Evolutionary conservation across 2,113 vertebrate species (phyloP).

Genomic region (Gyps fulvus): DNA sequence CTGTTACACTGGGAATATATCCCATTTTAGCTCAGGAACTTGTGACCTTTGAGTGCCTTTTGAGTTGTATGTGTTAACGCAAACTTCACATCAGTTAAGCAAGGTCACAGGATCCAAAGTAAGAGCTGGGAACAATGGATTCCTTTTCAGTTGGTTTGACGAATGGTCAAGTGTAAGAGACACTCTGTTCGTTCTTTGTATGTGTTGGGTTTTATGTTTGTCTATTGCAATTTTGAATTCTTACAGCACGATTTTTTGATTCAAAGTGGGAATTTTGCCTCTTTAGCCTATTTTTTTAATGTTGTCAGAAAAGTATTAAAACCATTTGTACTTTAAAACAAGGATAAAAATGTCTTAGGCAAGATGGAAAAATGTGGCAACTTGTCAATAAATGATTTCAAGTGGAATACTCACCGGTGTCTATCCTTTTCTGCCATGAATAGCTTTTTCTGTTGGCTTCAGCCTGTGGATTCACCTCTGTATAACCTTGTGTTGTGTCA

Average conservation of each 20-base stretch:
- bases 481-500: neutral
- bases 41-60: slow-evolving; percentile 74
- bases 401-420: neutral
- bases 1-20: slow-evolving; percentile 22
- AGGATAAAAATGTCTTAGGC: neutral
- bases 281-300: slow-evolving; percentile 46
- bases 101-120: slow-evolving; percentile 35
- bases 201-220: neutral
- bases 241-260: neutral
- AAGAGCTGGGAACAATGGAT: slow-evolving; percentile 47
- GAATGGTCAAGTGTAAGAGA: neutral
- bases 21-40: slow-evolving; percentile 72
- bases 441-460: neutral
- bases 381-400: slow-evolving; percentile 38
- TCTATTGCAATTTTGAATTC: neutral
- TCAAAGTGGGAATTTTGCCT: neutral
- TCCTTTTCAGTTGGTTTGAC: neutral
- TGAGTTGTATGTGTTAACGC: slow-evolving; percentile 23
- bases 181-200: neutral
- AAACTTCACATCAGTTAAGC: slow-evolving; percentile 38
- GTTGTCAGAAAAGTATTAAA: slow-evolving; percentile 10
- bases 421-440: neutral
- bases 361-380: neutral
- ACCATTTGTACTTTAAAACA: slow-evolving; percentile 40
- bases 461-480: neutral